phyloP scores from a whole-genome alignment of 2,113 vertebrate genomes.

The Salminus brasiliensis region DNA sequence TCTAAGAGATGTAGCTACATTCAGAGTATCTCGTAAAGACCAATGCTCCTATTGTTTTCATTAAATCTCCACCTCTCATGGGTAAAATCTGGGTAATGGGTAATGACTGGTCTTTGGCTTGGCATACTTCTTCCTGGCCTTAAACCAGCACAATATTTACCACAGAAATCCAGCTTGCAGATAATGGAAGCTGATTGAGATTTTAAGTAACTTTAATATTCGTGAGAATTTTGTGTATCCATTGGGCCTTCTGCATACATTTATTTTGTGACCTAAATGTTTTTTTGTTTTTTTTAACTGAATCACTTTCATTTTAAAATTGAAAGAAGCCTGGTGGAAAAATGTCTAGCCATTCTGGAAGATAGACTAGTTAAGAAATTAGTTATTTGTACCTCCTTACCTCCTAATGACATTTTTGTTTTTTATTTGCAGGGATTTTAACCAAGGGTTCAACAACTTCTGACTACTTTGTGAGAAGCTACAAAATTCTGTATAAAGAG shows the following conservation, averaged over 20 bases:
- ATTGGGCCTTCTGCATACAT: too few relatives aligned
- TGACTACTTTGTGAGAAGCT: conserved; percentile 81
- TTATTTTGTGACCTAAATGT: too few relatives aligned
- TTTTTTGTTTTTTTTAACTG: too few relatives aligned
- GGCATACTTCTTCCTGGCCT: neutral
- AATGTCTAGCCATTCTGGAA: neutral
- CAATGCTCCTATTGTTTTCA: too few relatives aligned
- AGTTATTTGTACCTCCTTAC: neutral
- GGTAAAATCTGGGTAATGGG: neutral
- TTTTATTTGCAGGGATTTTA: conserved; percentile 78
- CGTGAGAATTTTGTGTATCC: too few relatives aligned
- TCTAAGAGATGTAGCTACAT: too few relatives aligned
- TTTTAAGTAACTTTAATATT: too few relatives aligned
- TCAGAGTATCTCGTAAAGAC: too few relatives aligned
- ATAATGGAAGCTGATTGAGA: too few relatives aligned
- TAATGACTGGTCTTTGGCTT: conserved; percentile 26
- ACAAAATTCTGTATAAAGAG: conserved; percentile 79
- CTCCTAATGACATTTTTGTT: too few relatives aligned
- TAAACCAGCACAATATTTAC: neutral
- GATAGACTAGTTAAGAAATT: neutral
- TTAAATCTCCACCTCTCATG: neutral
- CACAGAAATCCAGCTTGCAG: neutral
- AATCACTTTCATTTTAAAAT: too few relatives aligned
- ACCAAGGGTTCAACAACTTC: conserved; percentile 74
- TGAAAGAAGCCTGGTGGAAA: too few relatives aligned